A percentile compares a stretch with the other conserved stretches of the same genome.
phyloP scores from a whole-genome alignment of 2,113 vertebrate genomes.

The Marmota flaviventris region DNA sequence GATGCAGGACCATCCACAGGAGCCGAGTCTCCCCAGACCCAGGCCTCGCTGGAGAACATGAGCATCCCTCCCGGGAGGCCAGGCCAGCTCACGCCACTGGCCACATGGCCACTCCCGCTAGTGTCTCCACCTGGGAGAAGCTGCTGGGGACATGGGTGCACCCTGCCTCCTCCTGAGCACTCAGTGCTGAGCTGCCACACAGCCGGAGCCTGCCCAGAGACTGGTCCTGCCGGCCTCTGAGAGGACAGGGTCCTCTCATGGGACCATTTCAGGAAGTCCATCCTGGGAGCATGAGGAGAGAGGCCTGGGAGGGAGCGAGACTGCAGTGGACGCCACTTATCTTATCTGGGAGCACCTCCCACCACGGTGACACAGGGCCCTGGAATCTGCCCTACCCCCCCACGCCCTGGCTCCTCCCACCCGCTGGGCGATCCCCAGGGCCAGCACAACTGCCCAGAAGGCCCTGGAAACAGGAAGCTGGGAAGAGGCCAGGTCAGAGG shows the following conservation, averaged over 20 bases:
- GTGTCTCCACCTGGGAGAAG: rapidly evolving
- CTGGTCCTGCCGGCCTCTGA: not conserved
- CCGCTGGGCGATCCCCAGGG: not conserved
- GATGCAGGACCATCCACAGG: rapidly evolving
- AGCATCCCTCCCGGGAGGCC: not conserved
- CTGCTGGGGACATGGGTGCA: no score
- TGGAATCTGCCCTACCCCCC: constrained; percentile 53
- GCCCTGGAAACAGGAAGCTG: constrained; percentile 31
- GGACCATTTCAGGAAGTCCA: not conserved
- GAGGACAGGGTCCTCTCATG: no score
- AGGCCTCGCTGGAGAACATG: not conserved
- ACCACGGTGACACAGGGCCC: not conserved
- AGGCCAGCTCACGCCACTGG: not conserved
- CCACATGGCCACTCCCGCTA: rapidly evolving
- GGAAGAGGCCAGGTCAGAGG: constrained; percentile 51
- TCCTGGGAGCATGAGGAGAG: no score
- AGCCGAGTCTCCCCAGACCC: rapidly evolving
- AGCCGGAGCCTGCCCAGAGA: not conserved
- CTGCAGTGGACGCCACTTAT: not conserved
- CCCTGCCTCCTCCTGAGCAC: not conserved
- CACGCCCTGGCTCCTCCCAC: not conserved
- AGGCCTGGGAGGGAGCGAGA: not conserved
- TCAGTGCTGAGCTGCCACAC: rapidly evolving
- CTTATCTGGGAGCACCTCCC: not conserved
- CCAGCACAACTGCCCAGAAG: constrained; percentile 22